Percentiles rank a stretch among this genome's conserved stretches.
Conservation (phyloP, 2,888 invertebrate species). For the Pachymerium ferrugineum region DNA sequence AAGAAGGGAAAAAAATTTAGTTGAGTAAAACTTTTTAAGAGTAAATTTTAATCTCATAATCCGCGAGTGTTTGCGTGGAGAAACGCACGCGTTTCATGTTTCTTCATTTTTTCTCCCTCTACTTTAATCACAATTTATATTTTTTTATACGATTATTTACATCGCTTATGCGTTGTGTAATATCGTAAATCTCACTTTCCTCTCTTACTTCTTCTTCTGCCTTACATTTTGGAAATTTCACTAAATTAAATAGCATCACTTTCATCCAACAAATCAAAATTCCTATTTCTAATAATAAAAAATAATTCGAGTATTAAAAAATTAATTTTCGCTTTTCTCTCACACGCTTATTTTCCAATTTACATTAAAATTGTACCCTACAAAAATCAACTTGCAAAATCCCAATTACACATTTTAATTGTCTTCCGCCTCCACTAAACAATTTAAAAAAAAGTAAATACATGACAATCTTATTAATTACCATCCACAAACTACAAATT, state of each 20-base stretch:
- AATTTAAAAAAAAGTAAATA: background rate
- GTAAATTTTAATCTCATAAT: constrained; percentile 24
- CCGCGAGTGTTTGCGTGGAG: constrained; percentile 12
- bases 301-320: too few species aligned
- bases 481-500: background rate
- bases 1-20: background rate
- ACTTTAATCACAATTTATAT: constrained; percentile 20
- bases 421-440: background rate
- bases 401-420: background rate
- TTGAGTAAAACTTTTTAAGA: background rate
- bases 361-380: background rate
- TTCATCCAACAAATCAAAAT: background rate
- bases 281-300: background rate
- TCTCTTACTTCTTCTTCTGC: background rate
- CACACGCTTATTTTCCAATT: constrained; percentile 8
- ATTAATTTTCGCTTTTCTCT: too few species aligned
- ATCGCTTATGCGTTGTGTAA: constrained; percentile 16
- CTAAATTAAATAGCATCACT: constrained; percentile 15
- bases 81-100: constrained; percentile 19
- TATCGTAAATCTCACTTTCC: constrained; percentile 19
- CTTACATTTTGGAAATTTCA: constrained; percentile 7
- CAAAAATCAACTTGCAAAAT: background rate
- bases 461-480: constrained; percentile 3
- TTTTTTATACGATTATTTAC: constrained; percentile 27
- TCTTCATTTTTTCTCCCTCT: background rate